phyloP scores from a whole-genome alignment of 2,113 vertebrate genomes.

The Eulacestoma nigropectus region DNA sequence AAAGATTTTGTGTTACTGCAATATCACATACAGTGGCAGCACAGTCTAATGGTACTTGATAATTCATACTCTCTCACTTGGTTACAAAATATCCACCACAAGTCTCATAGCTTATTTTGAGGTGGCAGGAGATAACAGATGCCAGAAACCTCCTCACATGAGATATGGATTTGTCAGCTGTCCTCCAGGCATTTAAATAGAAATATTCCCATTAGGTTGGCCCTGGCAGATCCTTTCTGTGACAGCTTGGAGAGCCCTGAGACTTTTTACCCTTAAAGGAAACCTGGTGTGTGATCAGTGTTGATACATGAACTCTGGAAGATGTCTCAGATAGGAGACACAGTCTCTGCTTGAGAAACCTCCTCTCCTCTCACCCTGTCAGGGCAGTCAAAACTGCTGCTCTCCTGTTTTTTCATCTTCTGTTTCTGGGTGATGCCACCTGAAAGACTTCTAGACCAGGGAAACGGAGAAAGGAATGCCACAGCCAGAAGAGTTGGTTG shows the following conservation, averaged over 20 bases:
- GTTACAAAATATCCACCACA: background rate
- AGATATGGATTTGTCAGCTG: background rate
- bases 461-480: background rate
- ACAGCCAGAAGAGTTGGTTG: rapidly evolving
- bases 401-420: background rate
- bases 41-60: background rate
- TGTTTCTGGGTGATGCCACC: background rate
- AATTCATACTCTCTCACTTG: background rate
- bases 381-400: background rate
- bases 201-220: background rate
- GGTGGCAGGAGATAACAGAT: background rate
- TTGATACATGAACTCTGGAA: background rate
- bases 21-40: background rate
- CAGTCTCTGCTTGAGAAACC: background rate
- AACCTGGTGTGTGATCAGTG: background rate
- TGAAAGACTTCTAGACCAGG: background rate
- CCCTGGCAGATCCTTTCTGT: background rate
- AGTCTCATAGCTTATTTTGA: background rate
- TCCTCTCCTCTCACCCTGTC: background rate
- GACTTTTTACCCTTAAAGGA: background rate
- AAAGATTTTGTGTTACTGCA: background rate
- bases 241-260: background rate
- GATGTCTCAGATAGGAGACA: background rate
- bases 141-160: rapidly evolving
- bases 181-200: background rate